phyloP scores from a whole-genome alignment of 2,113 vertebrate species.

The Sapayoa aenigma region DNA sequence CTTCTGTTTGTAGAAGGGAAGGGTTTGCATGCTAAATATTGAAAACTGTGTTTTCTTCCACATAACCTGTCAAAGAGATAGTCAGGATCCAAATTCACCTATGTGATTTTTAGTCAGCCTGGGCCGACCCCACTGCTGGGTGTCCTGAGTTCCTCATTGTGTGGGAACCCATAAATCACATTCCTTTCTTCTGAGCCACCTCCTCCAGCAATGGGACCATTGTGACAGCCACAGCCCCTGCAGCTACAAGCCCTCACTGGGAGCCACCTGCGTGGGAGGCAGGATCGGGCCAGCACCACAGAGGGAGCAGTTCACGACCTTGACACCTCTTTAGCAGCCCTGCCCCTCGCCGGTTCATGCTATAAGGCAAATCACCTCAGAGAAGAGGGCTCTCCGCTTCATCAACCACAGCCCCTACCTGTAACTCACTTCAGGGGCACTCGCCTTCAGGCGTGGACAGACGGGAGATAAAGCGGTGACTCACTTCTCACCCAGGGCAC shows the following conservation, averaged over 20 bases:
- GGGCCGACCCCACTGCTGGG: not conserved
- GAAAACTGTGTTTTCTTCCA: not conserved
- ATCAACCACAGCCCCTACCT: not conserved
- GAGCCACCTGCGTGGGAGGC: not conserved
- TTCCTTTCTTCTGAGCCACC: not conserved
- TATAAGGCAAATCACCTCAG: not conserved
- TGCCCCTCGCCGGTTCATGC: not conserved
- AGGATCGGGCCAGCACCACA: not conserved
- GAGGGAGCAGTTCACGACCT: not conserved
- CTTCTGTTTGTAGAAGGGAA: not conserved
- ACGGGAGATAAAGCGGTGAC: not conserved
- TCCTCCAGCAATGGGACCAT: not conserved
- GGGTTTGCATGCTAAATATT: not conserved
- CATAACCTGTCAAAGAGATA: not conserved
- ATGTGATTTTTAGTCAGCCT: not conserved
- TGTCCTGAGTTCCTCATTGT: fast-evolving
- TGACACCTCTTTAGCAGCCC: not conserved
- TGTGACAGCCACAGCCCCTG: not conserved
- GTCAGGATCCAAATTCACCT: not conserved
- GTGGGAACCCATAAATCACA: not conserved
- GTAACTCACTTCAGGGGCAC: too few species aligned
- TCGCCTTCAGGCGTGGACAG: not conserved
- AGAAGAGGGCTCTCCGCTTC: not conserved
- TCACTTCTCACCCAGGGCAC: fast-evolving
- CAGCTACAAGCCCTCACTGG: not conserved